phyloP scores from a whole-genome alignment of 2,797 vertebrate species.

The Gymnocypris eckloni region DNA sequence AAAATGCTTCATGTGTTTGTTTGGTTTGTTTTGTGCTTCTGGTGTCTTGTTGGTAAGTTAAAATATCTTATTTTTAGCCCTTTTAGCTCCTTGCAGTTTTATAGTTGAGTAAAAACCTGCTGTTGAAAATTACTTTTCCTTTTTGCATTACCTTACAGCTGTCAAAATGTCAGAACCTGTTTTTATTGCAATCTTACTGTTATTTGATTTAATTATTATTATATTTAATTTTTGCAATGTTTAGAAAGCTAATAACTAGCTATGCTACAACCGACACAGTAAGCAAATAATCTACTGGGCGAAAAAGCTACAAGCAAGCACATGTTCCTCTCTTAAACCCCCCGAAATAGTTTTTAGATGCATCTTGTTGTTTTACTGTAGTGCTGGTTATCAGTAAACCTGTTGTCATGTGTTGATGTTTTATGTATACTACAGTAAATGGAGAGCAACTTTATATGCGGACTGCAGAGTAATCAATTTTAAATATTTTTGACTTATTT shows the following conservation, averaged over 20 bases:
- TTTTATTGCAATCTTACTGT: neutral
- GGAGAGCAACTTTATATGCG: too few species aligned
- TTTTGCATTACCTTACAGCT: neutral
- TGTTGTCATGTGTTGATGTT: too few species aligned
- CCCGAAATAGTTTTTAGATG: neutral
- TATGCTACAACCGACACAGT: neutral
- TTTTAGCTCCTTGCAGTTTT: neutral
- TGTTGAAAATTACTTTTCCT: neutral
- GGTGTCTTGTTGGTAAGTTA: neutral
- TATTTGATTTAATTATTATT: neutral
- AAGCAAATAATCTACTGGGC: neutral
- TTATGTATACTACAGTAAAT: too few species aligned
- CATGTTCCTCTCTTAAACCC: neutral
- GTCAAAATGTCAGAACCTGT: neutral
- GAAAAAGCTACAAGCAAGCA: too few species aligned
- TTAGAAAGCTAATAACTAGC: neutral
- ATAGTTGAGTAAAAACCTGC: neutral
- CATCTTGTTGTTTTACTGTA: neutral
- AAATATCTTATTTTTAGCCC: too few species aligned
- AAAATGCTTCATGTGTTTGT: neutral
- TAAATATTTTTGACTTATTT: too few species aligned
- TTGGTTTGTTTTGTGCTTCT: constrained; percentile 6
- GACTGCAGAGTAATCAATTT: too few species aligned
- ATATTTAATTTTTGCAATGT: neutral
- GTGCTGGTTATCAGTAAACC: neutral